phyloP scores from a whole-genome alignment of 2,113 vertebrate species.

The Atlantisia rogersi region DNA sequence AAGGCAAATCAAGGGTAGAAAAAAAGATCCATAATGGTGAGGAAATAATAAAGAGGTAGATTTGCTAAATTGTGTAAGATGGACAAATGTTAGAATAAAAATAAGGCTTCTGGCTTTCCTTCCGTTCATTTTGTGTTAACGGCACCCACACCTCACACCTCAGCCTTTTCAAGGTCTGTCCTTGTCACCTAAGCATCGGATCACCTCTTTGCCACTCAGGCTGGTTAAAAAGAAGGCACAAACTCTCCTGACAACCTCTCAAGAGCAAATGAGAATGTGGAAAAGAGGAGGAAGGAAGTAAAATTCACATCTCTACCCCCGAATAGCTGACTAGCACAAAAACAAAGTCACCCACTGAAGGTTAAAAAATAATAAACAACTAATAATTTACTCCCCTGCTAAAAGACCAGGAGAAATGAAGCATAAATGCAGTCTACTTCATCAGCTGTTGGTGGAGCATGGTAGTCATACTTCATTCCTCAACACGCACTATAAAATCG shows the following conservation, averaged over 20 bases:
- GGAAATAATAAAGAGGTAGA: not conserved
- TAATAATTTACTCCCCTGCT: conserved; percentile 29
- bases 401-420: conserved; percentile 23
- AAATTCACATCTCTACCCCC: not conserved
- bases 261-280: not conserved
- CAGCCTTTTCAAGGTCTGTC: not conserved
- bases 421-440: conserved; percentile 5
- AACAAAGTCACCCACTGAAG: conserved; percentile 26
- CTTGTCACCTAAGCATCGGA: not conserved
- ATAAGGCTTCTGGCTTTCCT: not conserved
- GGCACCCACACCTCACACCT: not conserved
- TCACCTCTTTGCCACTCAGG: not conserved
- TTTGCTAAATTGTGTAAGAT: not conserved
- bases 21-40: not conserved
- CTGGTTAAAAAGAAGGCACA: not conserved
- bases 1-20: not conserved
- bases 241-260: not conserved
- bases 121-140: not conserved
- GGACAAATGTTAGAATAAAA: not conserved
- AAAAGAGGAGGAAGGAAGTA: not conserved
- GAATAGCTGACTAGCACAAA: conserved; percentile 17
- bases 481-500: not conserved
- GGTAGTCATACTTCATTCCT: not conserved
- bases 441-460: not conserved
- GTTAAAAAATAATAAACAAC: conserved; percentile 52